Evolutionary conservation across 1,140 invertebrate genomes (phyloP).

Genomic region (Phymastichus coffea): DNA sequence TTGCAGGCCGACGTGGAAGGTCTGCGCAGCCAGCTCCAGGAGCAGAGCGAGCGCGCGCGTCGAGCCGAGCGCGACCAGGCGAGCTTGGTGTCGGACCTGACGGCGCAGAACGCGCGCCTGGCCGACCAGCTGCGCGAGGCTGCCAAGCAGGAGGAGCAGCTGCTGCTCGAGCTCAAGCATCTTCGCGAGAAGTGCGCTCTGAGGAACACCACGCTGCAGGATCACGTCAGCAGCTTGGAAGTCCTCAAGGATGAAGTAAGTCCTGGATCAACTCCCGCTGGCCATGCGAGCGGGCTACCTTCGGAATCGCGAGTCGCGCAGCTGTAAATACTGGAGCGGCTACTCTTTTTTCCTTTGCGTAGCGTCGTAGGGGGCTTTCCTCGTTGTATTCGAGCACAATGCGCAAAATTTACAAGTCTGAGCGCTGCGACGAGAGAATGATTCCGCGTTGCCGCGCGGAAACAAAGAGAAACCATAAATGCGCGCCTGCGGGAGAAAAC

Average conservation of each 20-base stretch:
- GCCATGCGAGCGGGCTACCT: no score
- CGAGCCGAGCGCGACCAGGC: conserved; percentile 70
- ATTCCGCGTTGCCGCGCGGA: no score
- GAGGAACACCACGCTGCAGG: conserved; percentile 69
- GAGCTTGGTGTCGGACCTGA: conserved; percentile 80
- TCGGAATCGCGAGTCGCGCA: no score
- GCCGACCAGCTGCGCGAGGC: conserved; percentile 85
- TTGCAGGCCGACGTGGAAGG: conserved; percentile 83
- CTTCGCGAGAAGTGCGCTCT: conserved; percentile 82
- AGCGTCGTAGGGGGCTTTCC: no score
- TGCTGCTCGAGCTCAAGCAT: conserved; percentile 76
- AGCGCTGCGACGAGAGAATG: no score
- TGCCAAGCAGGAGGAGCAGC: conserved; percentile 75
- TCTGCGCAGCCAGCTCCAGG: conserved; percentile 66
- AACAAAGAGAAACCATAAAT: no score
- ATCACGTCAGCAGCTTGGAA: conserved; percentile 87
- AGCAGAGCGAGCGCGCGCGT: conserved; percentile 75
- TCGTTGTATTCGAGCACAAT: no score
- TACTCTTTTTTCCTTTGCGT: no score
- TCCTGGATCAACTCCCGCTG: no score
- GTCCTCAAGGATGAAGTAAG: conserved; percentile 81
- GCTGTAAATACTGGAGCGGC: no score
- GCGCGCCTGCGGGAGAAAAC: no score
- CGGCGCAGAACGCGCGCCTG: conserved; percentile 86
- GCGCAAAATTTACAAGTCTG: no score